phyloP scores from a whole-genome alignment of 2,888 invertebrate genomes.

The Cosmia pyralina region DNA sequence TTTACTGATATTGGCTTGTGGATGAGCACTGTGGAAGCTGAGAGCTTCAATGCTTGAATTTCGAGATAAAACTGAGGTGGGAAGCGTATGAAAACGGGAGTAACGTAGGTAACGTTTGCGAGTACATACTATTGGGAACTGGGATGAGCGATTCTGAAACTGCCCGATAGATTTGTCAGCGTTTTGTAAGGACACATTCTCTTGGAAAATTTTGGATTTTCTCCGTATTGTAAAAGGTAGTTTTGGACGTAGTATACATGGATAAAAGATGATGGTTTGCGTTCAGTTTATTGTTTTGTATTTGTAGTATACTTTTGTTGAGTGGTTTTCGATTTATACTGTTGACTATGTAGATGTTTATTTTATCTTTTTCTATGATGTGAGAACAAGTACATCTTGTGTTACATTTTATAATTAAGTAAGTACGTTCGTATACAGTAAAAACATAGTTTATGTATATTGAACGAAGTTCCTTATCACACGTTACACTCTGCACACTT shows the following conservation, averaged over 20 bases:
- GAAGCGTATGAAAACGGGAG: slow-evolving; percentile 22
- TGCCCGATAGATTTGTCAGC: slow-evolving; percentile 58
- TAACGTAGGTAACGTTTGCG: slow-evolving; percentile 28
- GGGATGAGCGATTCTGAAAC: slow-evolving; percentile 29
- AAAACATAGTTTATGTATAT: too few relatives aligned
- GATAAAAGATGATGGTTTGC: slow-evolving; percentile 5
- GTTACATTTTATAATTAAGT: too few relatives aligned
- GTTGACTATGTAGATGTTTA: neutral
- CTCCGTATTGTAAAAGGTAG: slow-evolving; percentile 13
- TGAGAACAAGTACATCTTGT: too few relatives aligned
- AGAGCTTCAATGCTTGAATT: slow-evolving; percentile 34
- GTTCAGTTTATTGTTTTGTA: slow-evolving; percentile 28
- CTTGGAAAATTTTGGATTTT: slow-evolving; percentile 37
- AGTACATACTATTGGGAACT: slow-evolving; percentile 39
- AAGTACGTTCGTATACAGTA: too few relatives aligned
- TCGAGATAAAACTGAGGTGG: slow-evolving; percentile 37
- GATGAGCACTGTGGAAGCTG: slow-evolving; percentile 26
- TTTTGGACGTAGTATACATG: slow-evolving; percentile 4
- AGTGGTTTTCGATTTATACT: neutral
- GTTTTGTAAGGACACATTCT: slow-evolving; percentile 40
- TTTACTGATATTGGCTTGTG: slow-evolving; percentile 45
- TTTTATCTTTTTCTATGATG: neutral
- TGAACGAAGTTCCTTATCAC: too few relatives aligned
- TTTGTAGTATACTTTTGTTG: slow-evolving; percentile 14
- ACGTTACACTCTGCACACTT: too few relatives aligned